phyloP scores from a whole-genome alignment of 2,797 vertebrate species.

The Phoeniculus purpureus region DNA sequence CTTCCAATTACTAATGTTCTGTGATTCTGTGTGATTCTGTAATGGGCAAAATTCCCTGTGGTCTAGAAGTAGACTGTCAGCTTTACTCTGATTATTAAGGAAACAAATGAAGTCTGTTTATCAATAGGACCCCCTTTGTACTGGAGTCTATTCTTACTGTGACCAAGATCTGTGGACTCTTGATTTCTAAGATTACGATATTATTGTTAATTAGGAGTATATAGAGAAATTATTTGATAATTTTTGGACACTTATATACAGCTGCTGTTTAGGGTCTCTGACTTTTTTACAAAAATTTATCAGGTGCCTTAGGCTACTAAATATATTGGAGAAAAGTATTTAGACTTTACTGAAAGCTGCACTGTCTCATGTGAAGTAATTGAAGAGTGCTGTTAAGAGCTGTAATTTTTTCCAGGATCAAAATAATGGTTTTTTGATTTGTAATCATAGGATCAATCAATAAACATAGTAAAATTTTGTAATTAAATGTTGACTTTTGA shows the following conservation, averaged over 20 bases:
- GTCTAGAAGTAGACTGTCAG: not conserved
- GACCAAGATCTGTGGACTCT: rapidly evolving
- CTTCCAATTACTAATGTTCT: no score
- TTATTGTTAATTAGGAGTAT: not conserved
- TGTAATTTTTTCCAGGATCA: not conserved
- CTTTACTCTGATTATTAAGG: not conserved
- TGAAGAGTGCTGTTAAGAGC: not conserved
- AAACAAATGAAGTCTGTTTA: not conserved
- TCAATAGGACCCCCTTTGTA: not conserved
- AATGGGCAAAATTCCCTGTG: not conserved
- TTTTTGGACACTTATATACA: not conserved
- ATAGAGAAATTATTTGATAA: not conserved
- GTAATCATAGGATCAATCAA: not conserved
- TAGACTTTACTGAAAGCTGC: not conserved
- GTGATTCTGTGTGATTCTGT: no score
- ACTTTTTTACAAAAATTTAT: not conserved
- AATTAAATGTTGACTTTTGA: not conserved
- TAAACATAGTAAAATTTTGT: not conserved
- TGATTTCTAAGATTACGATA: not conserved
- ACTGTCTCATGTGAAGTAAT: not conserved
- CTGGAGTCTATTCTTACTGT: not conserved
- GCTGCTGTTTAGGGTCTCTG: no score
- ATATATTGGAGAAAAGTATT: not conserved
- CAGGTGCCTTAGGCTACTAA: not conserved
- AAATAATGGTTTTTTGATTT: not conserved